Evolutionary conservation across 2,797 vertebrate species (phyloP).

Genomic region (Brachyalestes nurse): DNA sequence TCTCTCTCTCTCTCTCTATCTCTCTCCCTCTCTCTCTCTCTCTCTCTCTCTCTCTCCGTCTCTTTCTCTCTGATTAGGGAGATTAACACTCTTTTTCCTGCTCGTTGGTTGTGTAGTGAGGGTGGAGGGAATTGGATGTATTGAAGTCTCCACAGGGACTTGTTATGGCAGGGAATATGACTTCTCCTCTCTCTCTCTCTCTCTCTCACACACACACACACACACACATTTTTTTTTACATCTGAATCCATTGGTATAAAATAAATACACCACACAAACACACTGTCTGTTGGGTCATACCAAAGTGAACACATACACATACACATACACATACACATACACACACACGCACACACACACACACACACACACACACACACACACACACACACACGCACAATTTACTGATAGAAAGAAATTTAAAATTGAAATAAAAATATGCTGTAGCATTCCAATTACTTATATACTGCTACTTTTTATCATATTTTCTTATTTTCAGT

Average conservation of each 20-base stretch:
- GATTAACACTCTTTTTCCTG: slow-evolving; percentile 44
- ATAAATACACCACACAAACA: background rate
- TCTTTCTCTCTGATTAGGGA: slow-evolving; percentile 42
- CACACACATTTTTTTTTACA: background rate
- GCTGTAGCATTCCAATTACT: no score
- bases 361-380: no score
- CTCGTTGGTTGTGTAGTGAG: slow-evolving; percentile 19
- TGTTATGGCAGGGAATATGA: slow-evolving; percentile 54
- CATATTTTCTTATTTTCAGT: no score
- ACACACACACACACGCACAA: no score
- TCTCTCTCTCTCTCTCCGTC: slow-evolving; percentile 15
- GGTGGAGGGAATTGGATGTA: slow-evolving; percentile 41
- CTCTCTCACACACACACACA: background rate
- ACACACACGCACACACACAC: no score
- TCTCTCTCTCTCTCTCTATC: background rate
- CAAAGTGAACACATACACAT: no score
- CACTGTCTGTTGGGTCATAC: background rate
- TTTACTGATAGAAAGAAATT: no score
- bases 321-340: no score
- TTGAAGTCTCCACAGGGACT: slow-evolving; percentile 66
- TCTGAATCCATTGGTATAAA: no score
- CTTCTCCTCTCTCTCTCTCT: slow-evolving; percentile 19
- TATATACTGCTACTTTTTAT: no score
- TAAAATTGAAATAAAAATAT: no score
- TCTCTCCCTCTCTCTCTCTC: background rate